Evolutionary conservation across 2,113 vertebrate genomes (phyloP).

Genomic region (zebrafish (Danio rerio)): GRCz12tu NC_133195.1:37487501-37488000

Average conservation of each 20-base stretch:
- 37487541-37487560: constrained; percentile 87
- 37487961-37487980: no score
- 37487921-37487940: no score
- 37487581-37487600: constrained; percentile 79
- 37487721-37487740: constrained; percentile 87
- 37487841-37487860: constrained; percentile 82
- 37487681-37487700: no score
- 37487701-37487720: no score
- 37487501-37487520: constrained; percentile 98
- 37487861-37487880: constrained; percentile 82
- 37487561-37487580: constrained; percentile 82
- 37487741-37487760: constrained; percentile 87
- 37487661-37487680: neutral
- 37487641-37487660: neutral
- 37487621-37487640: constrained; percentile 86
- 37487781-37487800: constrained; percentile 90
- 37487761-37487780: constrained; percentile 89
- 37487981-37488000: no score
- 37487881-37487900: constrained; percentile 53
- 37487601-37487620: constrained; percentile 71
- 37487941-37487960: no score
- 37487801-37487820: constrained; percentile 77
- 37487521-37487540: constrained; percentile 86
- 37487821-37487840: constrained; percentile 86
- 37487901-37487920: no score